Evolutionary conservation across 1,140 invertebrate genomes (phyloP), one percentile per base, ranked within the genome.

Genomic region (Asbolus verrucosus): DNA sequence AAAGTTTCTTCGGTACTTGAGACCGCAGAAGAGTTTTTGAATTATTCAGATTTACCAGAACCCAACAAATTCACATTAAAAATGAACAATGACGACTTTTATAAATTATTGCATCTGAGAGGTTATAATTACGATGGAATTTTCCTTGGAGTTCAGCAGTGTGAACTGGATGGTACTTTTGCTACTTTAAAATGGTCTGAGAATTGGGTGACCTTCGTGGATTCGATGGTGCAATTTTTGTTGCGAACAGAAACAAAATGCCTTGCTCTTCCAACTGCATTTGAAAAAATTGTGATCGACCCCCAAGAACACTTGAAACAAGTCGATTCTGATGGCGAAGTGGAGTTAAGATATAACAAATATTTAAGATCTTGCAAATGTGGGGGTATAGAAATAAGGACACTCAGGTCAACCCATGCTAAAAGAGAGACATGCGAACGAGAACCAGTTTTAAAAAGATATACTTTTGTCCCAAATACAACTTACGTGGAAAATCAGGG

Each of bases 371-470:
- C 92, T 0, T 88, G 93, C 14, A 88, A 91, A 77, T 90, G 92
- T 41, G 95, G 93, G 6, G 96, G 96, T 33, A 86, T 98, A 18
- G 94, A 97, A 82, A 83, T 98, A 8, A 88, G 93, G 75, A 95
- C 33, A 86, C 98, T 77, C 97, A 97, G 82, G 91, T 94, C 0
- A 94, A n/a, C 92, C 68, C 83, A 97, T 9, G 94, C 96, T 0
- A 94, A 95, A 18, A 87, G 93, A 69, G n/a, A n/a, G n/a, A n/a
- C 88, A 94, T 69, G 87, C 90, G 67, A 79, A 84, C 6, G 94
- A 96, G 80, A 81, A 6, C 96, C 94, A 6, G 90, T 90, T 69
- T 81, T 94, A 8, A 95, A 96, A 81, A 88, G 89, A 67, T 97
- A 94, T 77, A 83, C 83, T 6, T 97, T 97, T 78, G 83, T 95